Base-by-base conservation (phyloP, 2,888 invertebrate genomes). In the Quadroppia sp. region DNA sequence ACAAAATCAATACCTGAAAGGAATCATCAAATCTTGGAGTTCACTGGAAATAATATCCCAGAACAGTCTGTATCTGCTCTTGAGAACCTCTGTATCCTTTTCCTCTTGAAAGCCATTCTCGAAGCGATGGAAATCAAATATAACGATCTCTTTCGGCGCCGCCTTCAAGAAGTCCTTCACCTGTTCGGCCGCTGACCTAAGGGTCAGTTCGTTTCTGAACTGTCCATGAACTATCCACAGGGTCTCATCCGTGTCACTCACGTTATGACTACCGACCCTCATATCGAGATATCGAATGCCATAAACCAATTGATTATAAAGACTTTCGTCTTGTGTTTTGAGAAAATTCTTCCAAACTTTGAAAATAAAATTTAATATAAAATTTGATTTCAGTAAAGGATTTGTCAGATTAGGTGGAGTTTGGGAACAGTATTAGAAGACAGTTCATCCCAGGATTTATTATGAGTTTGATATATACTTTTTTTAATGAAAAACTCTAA, bases 251-350 rank as follows among this genome's bases (percentile, higher is more conserved):
- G 36, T 25, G 15, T 48, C 64, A 17, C n/a, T 67, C 4, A 73
- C 45, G 6, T 48, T 73, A 17, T 72, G 40, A 25, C 74, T 75
- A 4, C 77, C 77, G 28, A 78, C 77, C 13, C 78, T 30, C n/a
- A 78, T 28, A 67, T 78, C 78, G 20, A 78, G 20, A 71, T 77
- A 77, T 80, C 92, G 85, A 79, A 91, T 88, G 72, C 92, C 92
- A 81, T 90, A 89, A 0, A 90, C 89, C n/a, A 93, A 85, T 80
- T 93, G 92, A 0, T 88, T 87, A 89, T 91, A 92, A 71, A 92
- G 85, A 79, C 88, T 88, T 75, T 90, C 87, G 81, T 92, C 91
- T 82, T 92, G 92, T 45, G 88, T 87, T 71, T 85, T 80, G 25
- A 56, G 56, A 61, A 76, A 78, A 25, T 74, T 40, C 32, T 72